Percentiles rank a stretch among this genome's conserved stretches.
Conservation (phyloP, 2,888 invertebrate genomes). For the Sesia bembeciformis region DNA sequence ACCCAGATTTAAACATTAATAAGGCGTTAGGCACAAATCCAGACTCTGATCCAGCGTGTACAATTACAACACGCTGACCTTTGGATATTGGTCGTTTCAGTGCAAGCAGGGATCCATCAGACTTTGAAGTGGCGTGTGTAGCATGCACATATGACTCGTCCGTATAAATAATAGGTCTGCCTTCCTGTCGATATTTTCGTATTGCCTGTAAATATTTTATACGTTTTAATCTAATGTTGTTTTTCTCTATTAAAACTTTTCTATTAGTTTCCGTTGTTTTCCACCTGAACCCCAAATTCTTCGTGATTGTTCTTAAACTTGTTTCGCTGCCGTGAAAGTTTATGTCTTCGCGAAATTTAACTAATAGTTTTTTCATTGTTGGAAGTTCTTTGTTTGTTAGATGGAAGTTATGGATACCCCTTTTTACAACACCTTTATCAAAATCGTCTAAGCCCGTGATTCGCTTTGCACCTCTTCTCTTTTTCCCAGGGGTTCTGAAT, state of each 20-base stretch:
- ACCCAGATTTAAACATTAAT: slow-evolving; percentile 9
- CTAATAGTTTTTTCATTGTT: slow-evolving; percentile 12
- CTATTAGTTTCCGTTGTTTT: slow-evolving; percentile 15
- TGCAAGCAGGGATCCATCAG: neutral
- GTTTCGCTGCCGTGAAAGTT: slow-evolving; percentile 12
- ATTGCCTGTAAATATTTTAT: slow-evolving; percentile 15
- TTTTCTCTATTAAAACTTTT: slow-evolving; percentile 13
- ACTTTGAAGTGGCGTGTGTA: neutral
- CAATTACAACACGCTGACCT: slow-evolving; percentile 9
- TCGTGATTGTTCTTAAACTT: slow-evolving; percentile 12
- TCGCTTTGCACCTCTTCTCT: slow-evolving; percentile 13
- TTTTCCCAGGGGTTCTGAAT: slow-evolving; percentile 20
- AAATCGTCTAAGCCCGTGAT: slow-evolving; percentile 20
- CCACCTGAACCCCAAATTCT: slow-evolving; percentile 14
- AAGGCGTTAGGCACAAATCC: slow-evolving; percentile 14
- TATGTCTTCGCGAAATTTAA: slow-evolving; percentile 7
- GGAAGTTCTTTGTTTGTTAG: slow-evolving; percentile 18
- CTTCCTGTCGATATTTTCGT: slow-evolving; percentile 6
- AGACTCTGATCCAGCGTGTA: slow-evolving; percentile 11
- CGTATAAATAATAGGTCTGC: slow-evolving; percentile 8
- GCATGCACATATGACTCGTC: neutral
- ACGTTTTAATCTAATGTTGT: slow-evolving; percentile 8
- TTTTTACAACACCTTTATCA: slow-evolving; percentile 21
- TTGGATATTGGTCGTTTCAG: slow-evolving; percentile 5
- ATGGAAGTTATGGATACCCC: slow-evolving; percentile 24